phyloP scores from a whole-genome alignment of 64 coral and sea anemone species.

The Porites australiensis region DNA sequence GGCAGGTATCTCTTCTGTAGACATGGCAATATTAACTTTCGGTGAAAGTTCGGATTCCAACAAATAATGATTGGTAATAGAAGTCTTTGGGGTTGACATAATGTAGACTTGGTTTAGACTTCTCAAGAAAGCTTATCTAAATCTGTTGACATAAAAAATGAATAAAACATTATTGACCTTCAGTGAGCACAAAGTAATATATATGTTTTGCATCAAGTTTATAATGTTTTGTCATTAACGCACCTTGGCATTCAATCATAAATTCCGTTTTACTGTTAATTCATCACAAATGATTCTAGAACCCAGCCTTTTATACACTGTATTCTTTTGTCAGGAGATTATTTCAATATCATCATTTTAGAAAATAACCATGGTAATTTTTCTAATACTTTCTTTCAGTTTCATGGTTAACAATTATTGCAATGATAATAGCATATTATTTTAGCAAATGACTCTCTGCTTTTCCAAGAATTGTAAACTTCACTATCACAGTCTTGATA shows the following conservation, averaged over 20 bases:
- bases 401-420: too few species aligned
- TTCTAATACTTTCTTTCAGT: too few species aligned
- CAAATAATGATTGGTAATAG: conserved; percentile 27
- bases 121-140: not conserved
- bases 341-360: too few species aligned
- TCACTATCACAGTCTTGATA: too few species aligned
- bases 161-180: too few species aligned
- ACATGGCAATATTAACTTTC: conserved; percentile 40
- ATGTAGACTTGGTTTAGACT: not conserved
- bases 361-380: too few species aligned
- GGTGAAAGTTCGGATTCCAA: conserved; percentile 42
- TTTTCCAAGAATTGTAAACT: too few species aligned
- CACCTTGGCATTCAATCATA: not conserved
- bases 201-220: too few species aligned
- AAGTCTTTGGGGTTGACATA: conserved; percentile 23
- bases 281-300: too few species aligned
- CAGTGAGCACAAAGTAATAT: not conserved
- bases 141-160: not conserved
- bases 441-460: too few species aligned
- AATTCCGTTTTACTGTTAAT: not conserved
- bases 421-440: too few species aligned
- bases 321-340: not conserved
- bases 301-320: not conserved
- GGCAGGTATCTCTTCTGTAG: conserved; percentile 22
- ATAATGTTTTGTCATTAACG: too few species aligned